These are phyloP conservation scores for Junonia oenone DNA, from an alignment of 2,888 invertebrate species.

Conservation along the genomic window DNA sequence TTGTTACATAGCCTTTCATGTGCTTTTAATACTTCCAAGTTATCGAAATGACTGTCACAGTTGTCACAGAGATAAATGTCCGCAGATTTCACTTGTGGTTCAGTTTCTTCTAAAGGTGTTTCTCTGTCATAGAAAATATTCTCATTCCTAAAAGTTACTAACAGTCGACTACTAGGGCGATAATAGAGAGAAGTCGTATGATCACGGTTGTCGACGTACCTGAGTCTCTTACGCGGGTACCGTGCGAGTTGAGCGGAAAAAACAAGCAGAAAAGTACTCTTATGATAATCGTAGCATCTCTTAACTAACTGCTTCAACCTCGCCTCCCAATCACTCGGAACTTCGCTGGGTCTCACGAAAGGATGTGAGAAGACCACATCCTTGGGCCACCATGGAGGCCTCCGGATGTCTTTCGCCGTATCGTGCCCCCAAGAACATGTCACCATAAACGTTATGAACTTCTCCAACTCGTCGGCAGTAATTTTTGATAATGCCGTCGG, in stretches of 20 bases:
- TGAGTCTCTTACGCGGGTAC: conserved; percentile 81
- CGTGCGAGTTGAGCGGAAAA: conserved; percentile 85
- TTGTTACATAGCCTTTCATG: conserved; percentile 73
- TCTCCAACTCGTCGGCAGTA: conserved; percentile 81
- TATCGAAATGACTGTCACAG: conserved; percentile 86
- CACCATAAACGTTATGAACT: conserved; percentile 87
- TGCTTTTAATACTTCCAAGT: conserved; percentile 52
- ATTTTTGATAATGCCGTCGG: conserved; percentile 84
- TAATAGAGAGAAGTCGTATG: conserved; percentile 86
- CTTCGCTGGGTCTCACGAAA: conserved; percentile 71
- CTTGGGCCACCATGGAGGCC: conserved; percentile 86
- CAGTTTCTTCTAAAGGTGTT: conserved; percentile 51
- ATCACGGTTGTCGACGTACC: conserved; percentile 85
- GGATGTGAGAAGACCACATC: conserved; percentile 83
- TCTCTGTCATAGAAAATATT: conserved; percentile 79
- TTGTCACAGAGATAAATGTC: conserved; percentile 88
- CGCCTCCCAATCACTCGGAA: conserved; percentile 78
- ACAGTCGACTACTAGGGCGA: conserved; percentile 81
- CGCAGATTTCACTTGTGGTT: conserved; percentile 78
- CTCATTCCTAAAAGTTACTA: conserved; percentile 88
- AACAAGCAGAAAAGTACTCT: conserved; percentile 83
- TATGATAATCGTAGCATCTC: conserved; percentile 85
- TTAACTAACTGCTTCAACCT: conserved; percentile 83
- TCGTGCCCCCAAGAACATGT: conserved; percentile 86
- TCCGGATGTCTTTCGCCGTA: conserved; percentile 74